Evolutionary conservation across 2,797 vertebrate species (phyloP).

Genomic region (Nyctalus aviator): DNA sequence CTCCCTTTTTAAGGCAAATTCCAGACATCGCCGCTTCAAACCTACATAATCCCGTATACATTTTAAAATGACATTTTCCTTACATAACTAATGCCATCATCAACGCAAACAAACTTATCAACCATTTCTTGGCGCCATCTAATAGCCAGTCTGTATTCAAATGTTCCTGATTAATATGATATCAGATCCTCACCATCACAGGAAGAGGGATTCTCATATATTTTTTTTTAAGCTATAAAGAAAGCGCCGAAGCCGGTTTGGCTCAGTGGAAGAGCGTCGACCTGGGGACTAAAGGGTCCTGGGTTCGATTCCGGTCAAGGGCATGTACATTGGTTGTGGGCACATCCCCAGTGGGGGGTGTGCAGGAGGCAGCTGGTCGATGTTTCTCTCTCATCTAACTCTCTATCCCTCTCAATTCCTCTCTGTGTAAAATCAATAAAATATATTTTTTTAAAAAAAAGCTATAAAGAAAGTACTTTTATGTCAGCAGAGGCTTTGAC

Average conservation of each 20-base stretch:
- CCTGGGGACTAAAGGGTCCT: too few species aligned
- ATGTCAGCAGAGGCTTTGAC: background rate
- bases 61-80: conserved; percentile 49
- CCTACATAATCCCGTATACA: background rate
- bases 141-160: conserved; percentile 16
- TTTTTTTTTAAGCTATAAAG: background rate
- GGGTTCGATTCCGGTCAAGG: too few species aligned
- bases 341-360: too few species aligned
- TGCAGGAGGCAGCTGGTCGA: too few species aligned
- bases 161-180: background rate
- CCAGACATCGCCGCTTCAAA: conserved; percentile 3
- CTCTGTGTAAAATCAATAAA: too few species aligned
- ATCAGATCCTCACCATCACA: background rate
- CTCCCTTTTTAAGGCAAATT: background rate
- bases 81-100: background rate
- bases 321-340: too few species aligned
- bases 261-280: too few species aligned
- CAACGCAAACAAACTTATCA: conserved; percentile 22
- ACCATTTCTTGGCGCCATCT: background rate
- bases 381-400: too few species aligned
- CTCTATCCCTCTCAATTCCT: too few species aligned
- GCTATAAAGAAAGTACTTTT: conserved; percentile 25
- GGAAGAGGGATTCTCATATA: background rate
- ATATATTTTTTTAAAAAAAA: too few species aligned
- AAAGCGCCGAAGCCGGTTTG: too few species aligned